Percentiles rank a stretch among this genome's conserved stretches.
Conservation (phyloP, 2,113 vertebrate genomes). For the Bufo gargarizans region DNA sequence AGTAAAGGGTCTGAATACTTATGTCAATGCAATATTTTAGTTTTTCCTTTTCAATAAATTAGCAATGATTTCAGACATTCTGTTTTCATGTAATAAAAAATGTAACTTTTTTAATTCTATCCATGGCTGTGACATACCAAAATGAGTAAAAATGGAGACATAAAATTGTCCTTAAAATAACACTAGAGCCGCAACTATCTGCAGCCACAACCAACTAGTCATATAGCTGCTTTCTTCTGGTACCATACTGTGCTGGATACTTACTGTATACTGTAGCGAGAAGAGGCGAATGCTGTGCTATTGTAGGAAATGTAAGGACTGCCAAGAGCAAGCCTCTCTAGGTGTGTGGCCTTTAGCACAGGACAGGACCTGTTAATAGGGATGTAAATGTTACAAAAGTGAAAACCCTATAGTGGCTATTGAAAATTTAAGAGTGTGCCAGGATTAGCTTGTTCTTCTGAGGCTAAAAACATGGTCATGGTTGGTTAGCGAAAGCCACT, state of each 20-base stretch:
- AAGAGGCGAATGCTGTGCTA: neutral
- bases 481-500: constrained; percentile 25
- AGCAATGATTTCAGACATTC: too few relatives aligned
- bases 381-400: constrained; percentile 14
- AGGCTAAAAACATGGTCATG: constrained; percentile 14
- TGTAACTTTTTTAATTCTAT: too few relatives aligned
- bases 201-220: neutral
- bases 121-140: too few relatives aligned
- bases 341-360: neutral
- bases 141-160: too few relatives aligned
- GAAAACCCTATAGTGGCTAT: neutral
- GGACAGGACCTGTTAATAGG: neutral
- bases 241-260: neutral
- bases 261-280: neutral
- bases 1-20: too few relatives aligned
- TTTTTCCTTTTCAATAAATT: too few relatives aligned
- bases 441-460: constrained; percentile 6
- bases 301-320: neutral
- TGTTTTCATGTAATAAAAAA: too few relatives aligned
- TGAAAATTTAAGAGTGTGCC: neutral
- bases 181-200: too few relatives aligned
- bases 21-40: too few relatives aligned
- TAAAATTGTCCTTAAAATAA: too few relatives aligned
- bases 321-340: neutral
- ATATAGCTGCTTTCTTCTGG: neutral